Base-by-base conservation (phyloP, 2,797 vertebrate species). In the Emys orbicularis region DNA sequence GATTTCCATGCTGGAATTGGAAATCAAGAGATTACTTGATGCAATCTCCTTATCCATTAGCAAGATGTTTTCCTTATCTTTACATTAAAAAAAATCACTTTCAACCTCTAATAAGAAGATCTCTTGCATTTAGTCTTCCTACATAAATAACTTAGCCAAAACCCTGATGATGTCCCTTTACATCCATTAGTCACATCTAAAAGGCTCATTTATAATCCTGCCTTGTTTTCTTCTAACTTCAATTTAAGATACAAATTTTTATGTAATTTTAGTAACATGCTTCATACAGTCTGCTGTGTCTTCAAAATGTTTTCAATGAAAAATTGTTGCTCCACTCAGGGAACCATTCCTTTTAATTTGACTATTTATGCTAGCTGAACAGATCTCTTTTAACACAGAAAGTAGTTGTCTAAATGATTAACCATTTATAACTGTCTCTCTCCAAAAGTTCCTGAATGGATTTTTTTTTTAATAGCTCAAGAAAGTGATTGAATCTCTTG, bases 1-100 rank as follows among this genome's bases (percentile, higher is more conserved):
- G 92, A 95, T 93, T 76, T 93, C 84, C 79, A 96, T 88, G 81
- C 88, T 91, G 90, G 90, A 96, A 94, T 88, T 59, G 80, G 83
- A 94, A 93, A 53, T n/a, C 5, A 37, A 80, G 85, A 84, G 86
- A 94, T 97, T 97, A 19, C 37, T 12, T 94, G 68, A 93, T 90
- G 41, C 94, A 86, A 80, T 94, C 84, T 85, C 93, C 54, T 93
- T 92, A 93, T 79, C 86, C 84, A 88, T 93, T 95, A 95, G 25
- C 54, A 61, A 88, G 72, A 61, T 92, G 83, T 79, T 93, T 83
- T 59, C 27, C 83, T 87, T 77, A 79, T 92, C 37, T 95, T 87
- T 90, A 86, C 23, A 19, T 87, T 80, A 44, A 83, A 94, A 83
- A 56, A 21, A 49, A 44, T 53, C 25, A 9, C 8, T 18, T 95